Evolutionary conservation across 2,113 vertebrate species (phyloP).

Genomic region (Thunnus thynnus): DNA sequence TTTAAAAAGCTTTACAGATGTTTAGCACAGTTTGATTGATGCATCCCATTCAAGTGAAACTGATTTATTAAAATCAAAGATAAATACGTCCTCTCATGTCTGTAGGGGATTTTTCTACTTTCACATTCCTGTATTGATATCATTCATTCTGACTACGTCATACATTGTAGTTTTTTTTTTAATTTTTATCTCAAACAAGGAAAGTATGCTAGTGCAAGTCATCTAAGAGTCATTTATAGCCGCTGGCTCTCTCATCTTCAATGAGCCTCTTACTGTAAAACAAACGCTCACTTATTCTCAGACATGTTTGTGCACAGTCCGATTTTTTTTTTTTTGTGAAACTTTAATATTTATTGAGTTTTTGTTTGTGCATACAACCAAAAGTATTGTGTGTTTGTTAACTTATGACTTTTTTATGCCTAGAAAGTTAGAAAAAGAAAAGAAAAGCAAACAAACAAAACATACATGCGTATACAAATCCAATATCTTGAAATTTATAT

Average conservation of each 20-base stretch:
- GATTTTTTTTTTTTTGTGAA: too few relatives aligned
- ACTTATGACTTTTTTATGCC: too few relatives aligned
- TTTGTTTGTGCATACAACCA: too few relatives aligned
- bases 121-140: not conserved
- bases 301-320: not conserved
- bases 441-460: too few relatives aligned
- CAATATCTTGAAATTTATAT: too few relatives aligned
- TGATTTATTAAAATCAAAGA: not conserved
- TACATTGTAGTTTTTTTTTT: not conserved
- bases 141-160: not conserved
- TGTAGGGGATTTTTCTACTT: not conserved
- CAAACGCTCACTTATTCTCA: not conserved
- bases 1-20: not conserved
- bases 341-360: too few relatives aligned
- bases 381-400: too few relatives aligned
- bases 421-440: too few relatives aligned
- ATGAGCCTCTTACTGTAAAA: not conserved
- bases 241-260: not conserved
- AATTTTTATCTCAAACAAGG: not conserved
- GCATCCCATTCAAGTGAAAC: not conserved
- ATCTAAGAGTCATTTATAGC: not conserved
- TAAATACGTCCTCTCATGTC: not conserved
- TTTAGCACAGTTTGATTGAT: not conserved
- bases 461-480: too few relatives aligned
- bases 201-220: not conserved